These are phyloP conservation scores for Anoncus sp. DNA, from an alignment of 2,888 invertebrate species.

Conservation along the genomic window DNA sequence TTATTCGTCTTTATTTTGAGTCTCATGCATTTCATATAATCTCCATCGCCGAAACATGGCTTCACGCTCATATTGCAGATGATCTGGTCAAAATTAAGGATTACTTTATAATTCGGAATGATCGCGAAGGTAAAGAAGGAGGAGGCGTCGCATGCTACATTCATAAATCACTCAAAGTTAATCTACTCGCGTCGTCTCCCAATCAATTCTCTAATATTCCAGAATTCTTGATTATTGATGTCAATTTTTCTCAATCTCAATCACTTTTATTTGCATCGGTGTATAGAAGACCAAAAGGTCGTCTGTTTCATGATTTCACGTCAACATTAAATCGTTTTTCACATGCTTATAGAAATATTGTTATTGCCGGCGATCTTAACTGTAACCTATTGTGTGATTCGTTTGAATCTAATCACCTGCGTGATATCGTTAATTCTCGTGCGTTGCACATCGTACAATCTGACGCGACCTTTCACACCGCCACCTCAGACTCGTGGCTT, in stretches of 20 bases:
- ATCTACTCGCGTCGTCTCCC: neutral
- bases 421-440: too few species aligned
- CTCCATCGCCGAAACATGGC: too few species aligned
- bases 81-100: neutral
- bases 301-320: too few species aligned
- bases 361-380: constrained; percentile 28
- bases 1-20: too few species aligned
- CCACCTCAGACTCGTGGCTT: constrained; percentile 19
- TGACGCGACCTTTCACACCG: too few species aligned
- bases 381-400: constrained; percentile 2
- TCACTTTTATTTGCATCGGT: neutral
- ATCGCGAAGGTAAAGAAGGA: neutral
- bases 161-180: constrained; percentile 5
- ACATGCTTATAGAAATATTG: neutral
- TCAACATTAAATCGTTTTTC: too few species aligned
- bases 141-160: constrained; percentile 26
- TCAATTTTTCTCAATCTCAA: neutral
- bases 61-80: too few species aligned
- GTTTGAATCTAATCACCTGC: neutral
- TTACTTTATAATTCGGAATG: constrained; percentile 18
- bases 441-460: too few species aligned
- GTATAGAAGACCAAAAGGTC: neutral
- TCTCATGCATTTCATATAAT: too few species aligned
- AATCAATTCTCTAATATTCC: too few species aligned
- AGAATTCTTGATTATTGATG: too few species aligned